Evolutionary conservation across 1,140 invertebrate genomes (phyloP).

Genomic region (Radopholus similis): DNA sequence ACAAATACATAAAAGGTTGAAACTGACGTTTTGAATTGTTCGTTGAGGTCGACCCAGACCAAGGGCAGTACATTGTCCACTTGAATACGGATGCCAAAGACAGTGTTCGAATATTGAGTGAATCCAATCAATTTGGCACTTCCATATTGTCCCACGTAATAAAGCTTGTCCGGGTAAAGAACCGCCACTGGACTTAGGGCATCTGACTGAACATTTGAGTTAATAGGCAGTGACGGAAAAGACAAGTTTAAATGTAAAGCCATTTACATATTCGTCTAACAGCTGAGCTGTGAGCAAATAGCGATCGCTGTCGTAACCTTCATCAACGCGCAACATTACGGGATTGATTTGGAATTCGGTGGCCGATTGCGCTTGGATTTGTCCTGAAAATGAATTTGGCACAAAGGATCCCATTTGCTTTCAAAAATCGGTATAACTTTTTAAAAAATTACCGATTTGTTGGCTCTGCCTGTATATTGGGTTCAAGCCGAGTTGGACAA

Average conservation of each 20-base stretch:
- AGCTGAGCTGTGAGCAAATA: conserved; percentile 8
- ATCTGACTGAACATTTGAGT: conserved; percentile 7
- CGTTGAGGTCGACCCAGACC: conserved; percentile 34
- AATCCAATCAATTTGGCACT: conserved; percentile 1
- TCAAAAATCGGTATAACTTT: neutral
- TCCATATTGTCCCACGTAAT: conserved; percentile 16
- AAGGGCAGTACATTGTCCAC: conserved; percentile 35
- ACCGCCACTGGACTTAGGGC: neutral
- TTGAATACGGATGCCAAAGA: conserved; percentile 6
- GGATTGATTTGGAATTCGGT: conserved; percentile 5
- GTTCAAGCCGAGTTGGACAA: conserved; percentile 26
- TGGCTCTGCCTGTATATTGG: conserved; percentile 41
- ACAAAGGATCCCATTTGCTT: too few relatives aligned
- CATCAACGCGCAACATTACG: neutral
- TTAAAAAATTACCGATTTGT: too few relatives aligned
- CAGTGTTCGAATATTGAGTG: neutral
- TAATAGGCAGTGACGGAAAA: neutral
- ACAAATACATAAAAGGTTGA: neutral
- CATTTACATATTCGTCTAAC: too few relatives aligned
- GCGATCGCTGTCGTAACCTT: conserved; percentile 12
- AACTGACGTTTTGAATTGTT: conserved; percentile 1
- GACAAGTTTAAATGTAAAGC: too few relatives aligned
- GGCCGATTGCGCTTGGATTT: conserved; percentile 15
- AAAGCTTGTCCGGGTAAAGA: conserved; percentile 31
- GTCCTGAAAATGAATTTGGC: too few relatives aligned